Base-by-base conservation (phyloP, 2,797 vertebrate genomes). In the Leontopithecus rosalia region DNA sequence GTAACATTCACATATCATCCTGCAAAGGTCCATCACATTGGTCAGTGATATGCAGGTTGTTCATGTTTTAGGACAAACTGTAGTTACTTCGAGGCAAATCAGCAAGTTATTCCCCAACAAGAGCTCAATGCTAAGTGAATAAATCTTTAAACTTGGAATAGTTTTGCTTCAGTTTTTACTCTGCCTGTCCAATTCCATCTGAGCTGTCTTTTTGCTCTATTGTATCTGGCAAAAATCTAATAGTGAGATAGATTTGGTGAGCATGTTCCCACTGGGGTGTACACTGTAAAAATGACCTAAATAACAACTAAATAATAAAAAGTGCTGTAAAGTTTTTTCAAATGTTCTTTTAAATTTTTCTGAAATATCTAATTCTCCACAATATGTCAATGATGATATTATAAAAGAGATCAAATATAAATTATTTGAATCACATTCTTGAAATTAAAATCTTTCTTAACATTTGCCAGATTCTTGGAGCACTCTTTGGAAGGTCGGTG, bases 401-500 rank as follows among this genome's bases (percentile, higher is more conserved):
- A 82, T 79, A 88, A 87, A 58, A 75, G 41, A 1, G 7, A 67
- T 93, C 48, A 85, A 79, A 86, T 79, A 75, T 57, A 76, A 83
- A 85, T 61, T 92, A 43, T 91, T 79, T 82, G 57, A 90, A 72
- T 83, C 48, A 64, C 17, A 67, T 83, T 96, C 70, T 94, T 92
- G 48, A 96, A 95, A 87, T 72, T 50, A 85, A 92, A 72, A 72
- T 11, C 9, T 95, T 55, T 91, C 46, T 84, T 97, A 93, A 97
- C 50, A 95, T 94, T 92, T 96, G 39, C 24, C 75, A 91, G 50
- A 89, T 93, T 95, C 80, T 92, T 89, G 64, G 89, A 91, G 93
- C n/a, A 87, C 2, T 87, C 13, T 2, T 94, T 52, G 30, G n/a
- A 83, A 33, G 17, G 30, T 61, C 26, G 15, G 20, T 55, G 41